Evolutionary conservation across 2,888 invertebrate genomes (phyloP).

Genomic region (Drepanosiphum platanoidis): DNA sequence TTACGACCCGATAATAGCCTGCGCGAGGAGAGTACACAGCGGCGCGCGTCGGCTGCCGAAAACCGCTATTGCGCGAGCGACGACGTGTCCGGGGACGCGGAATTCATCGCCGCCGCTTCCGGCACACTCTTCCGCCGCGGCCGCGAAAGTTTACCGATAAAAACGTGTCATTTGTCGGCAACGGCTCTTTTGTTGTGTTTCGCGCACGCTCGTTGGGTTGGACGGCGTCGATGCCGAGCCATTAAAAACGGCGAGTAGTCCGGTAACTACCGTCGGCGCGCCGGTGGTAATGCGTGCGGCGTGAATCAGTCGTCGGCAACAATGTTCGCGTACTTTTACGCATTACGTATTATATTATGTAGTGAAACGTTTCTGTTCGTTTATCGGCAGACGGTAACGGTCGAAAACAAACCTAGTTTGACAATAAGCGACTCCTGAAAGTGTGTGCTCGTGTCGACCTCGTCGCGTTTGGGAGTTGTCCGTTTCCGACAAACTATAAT

Average conservation of each 20-base stretch:
- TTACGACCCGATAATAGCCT: conserved; percentile 19
- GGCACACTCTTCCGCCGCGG: background rate
- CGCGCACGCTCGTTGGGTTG: background rate
- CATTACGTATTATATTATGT: too few species aligned
- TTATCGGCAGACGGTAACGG: too few species aligned
- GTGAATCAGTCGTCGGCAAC: background rate
- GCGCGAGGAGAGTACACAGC: background rate
- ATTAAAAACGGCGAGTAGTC: conserved; percentile 11
- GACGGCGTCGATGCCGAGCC: background rate
- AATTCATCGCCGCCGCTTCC: background rate
- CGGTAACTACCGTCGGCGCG: background rate
- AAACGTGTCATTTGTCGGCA: conserved; percentile 16
- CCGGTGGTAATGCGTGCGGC: too few species aligned
- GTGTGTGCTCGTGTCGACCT: too few species aligned
- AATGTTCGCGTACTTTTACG: too few species aligned
- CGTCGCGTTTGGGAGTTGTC: too few species aligned
- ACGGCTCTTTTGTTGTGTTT: background rate
- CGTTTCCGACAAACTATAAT: too few species aligned
- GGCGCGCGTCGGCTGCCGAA: background rate
- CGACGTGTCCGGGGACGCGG: background rate
- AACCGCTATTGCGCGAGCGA: background rate
- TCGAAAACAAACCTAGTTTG: too few species aligned
- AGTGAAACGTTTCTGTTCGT: too few species aligned
- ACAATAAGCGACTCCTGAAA: too few species aligned
- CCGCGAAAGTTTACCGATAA: conserved; percentile 45